These are phyloP conservation scores for Taphrorychus bicolor DNA, from an alignment of 2,888 invertebrate species.

Conservation along the genomic window DNA sequence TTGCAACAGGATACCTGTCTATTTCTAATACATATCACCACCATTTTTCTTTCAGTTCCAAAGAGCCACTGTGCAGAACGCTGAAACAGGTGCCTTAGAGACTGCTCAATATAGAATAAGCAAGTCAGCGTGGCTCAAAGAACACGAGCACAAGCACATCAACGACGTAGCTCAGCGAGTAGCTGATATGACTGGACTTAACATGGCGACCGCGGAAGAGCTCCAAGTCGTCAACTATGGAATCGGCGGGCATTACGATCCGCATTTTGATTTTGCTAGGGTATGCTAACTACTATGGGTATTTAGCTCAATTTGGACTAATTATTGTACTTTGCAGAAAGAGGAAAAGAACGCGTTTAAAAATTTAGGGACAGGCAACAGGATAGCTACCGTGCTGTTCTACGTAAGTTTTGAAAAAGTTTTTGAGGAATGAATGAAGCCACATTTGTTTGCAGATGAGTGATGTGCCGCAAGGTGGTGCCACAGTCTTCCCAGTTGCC, in stretches of 20 bases:
- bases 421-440: background rate
- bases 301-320: too few species aligned
- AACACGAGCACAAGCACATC: conserved; percentile 79
- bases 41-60: conserved; percentile 76
- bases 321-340: conserved; percentile 66
- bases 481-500: conserved; percentile 93
- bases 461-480: conserved; percentile 96
- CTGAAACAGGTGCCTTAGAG: conserved; percentile 89
- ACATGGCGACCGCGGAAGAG: conserved; percentile 90
- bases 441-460: conserved; percentile 77
- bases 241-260: conserved; percentile 98
- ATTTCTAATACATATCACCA: too few species aligned
- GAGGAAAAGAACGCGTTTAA: conserved; percentile 89
- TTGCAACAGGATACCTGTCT: too few species aligned
- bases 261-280: conserved; percentile 92
- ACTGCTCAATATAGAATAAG: conserved; percentile 95
- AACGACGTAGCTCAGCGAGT: conserved; percentile 79
- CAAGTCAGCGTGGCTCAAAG: conserved; percentile 95
- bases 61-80: conserved; percentile 94
- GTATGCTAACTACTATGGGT: too few species aligned
- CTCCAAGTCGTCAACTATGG: conserved; percentile 99
- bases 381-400: conserved; percentile 96
- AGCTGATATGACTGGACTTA: conserved; percentile 85
- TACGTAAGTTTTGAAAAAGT: conserved; percentile 77
- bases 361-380: conserved; percentile 86